Evolutionary conservation across 2,888 invertebrate species (phyloP), one percentile per base, ranked within the genome.

Genomic region (Drosophila mettleri): DNA sequence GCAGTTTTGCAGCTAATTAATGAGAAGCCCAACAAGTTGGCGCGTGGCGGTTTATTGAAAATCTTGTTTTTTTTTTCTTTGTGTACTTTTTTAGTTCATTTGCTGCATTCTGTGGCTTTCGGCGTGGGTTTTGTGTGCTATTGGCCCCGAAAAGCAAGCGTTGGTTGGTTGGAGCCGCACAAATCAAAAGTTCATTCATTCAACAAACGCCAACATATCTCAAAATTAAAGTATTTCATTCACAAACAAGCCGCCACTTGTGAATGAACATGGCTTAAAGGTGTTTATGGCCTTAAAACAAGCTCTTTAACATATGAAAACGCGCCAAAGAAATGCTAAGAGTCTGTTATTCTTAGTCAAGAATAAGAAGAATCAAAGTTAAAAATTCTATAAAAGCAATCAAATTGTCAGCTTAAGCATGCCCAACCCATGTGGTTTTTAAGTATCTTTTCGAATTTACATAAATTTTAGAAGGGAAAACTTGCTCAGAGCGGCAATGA

Each of bases 111-210:
- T 48, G 41, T 31, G 7, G 8, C 8, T 38, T 29, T 16, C 7
- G 9, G 49, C 36, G 73, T 67, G 67, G 69, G 69, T 8, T 54
- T 59, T 6, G 31, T 46, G 61, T 71, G 59, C 41, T 63, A 59
- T 61, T 76, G 84, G 84, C 78, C 72, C 60, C 74, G 41, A 74
- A 83, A 83, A 61, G 9, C 41, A n/a, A 36, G 81, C 78, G 81
- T 85, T 81, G 80, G 84, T 85, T 81, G 80, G 84, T 51, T 53
- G 81, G 38, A 57, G 43, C 49, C 36, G 53, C 48, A 60, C 49
- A 54, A 66, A 63, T 67, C 36, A 48, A 27, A 61, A 58, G 68
- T 45, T 66, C 75, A 86, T 84, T 84, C 75, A 86, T 54, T 61
- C 31, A 60, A 24, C 46, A 68, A 81, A 69, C 65, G 46, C 31